Conservation (phyloP, 1,140 invertebrate species). For the Leptinotarsa lineolata region DNA sequence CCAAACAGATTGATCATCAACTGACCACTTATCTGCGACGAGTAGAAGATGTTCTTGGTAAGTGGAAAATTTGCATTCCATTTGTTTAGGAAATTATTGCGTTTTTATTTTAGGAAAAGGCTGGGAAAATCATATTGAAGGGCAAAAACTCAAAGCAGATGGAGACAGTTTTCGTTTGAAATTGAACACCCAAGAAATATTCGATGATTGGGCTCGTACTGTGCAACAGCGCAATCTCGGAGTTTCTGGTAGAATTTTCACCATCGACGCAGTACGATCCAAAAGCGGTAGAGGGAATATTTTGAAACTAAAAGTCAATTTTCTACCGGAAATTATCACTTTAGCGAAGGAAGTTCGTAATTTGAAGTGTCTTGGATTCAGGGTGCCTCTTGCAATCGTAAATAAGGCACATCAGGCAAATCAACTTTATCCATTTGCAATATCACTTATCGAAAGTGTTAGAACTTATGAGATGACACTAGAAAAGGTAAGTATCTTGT, state of each 20-base stretch:
- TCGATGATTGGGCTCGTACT: constrained; percentile 96
- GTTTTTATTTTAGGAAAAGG: constrained; percentile 76
- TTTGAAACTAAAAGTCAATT: constrained; percentile 95
- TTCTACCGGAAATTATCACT: constrained; percentile 97
- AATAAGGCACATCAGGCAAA: constrained; percentile 99
- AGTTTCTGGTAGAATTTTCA: constrained; percentile 92
- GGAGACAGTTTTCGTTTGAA: constrained; percentile 97
- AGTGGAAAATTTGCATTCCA: constrained; percentile 28
- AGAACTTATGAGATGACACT: constrained; percentile 94
- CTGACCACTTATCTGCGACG: constrained; percentile 94
- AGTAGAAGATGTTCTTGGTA: constrained; percentile 95
- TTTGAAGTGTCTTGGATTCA: constrained; percentile 93
- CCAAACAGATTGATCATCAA: constrained; percentile 97
- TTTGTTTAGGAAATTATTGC: no score
- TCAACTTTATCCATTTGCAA: constrained; percentile 98
- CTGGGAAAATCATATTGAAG: constrained; percentile 99
- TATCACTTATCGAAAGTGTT: constrained; percentile 97
- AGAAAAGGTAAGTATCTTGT: constrained; percentile 78
- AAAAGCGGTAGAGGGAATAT: constrained; percentile 84
- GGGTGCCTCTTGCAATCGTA: constrained; percentile 95
- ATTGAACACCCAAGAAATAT: constrained; percentile 93
- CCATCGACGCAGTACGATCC: constrained; percentile 85
- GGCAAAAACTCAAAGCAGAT: constrained; percentile 96
- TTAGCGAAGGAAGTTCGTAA: constrained; percentile 98
- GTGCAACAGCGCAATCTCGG: constrained; percentile 94